Base-by-base conservation (phyloP, 2,888 invertebrate genomes). In the Lepidocyrtinus sp. region DNA sequence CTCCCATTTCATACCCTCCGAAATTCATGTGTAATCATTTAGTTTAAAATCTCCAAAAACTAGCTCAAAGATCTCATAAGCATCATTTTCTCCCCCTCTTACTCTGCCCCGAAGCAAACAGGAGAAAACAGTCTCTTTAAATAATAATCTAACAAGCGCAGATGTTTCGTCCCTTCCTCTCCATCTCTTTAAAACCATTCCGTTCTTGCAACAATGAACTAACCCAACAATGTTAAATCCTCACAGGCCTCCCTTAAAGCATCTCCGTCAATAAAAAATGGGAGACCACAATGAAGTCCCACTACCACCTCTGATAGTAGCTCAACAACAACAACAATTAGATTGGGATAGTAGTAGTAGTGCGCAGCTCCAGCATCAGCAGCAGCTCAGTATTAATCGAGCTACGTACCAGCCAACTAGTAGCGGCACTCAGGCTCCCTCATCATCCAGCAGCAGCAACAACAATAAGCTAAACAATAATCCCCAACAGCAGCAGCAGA, bases 241-340 rank as follows among this genome's bases (percentile, higher is more conserved):
- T 69, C 69, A 45, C 22, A 27, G n/a, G 22, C 17, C 15, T 64
- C n/a, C 15, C n/a, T n/a, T n/a, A n/a, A n/a, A n/a, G n/a, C n/a
- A n/a, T n/a, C n/a, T n/a, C n/a, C n/a, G n/a, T n/a, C n/a, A n/a
- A n/a, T 22, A 70, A 76, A 75, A 65, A 73, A 83, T 83, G 83
- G 83, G 83, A 63, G 82, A 79, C 81, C 83, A 36, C 83, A 81
- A 81, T 83, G 81, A 83, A 83, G 83, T 83, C 83, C 80, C 83
- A 73, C 24, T 70, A 45, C 25, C 80, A 74, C 7, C 7, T 12
- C 12, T 36, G 36, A 36, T 36, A 5, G 36, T 36, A 36, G 7
- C 36, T 62, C 71, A 71, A 45, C 75, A 74, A 61, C 69, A 70
- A 46, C 55, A 75, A 75, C 75, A 74, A 55, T 69, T 36, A 24